Base-by-base conservation (phyloP, 1,140 invertebrate species). In the Lerema accius region DNA sequence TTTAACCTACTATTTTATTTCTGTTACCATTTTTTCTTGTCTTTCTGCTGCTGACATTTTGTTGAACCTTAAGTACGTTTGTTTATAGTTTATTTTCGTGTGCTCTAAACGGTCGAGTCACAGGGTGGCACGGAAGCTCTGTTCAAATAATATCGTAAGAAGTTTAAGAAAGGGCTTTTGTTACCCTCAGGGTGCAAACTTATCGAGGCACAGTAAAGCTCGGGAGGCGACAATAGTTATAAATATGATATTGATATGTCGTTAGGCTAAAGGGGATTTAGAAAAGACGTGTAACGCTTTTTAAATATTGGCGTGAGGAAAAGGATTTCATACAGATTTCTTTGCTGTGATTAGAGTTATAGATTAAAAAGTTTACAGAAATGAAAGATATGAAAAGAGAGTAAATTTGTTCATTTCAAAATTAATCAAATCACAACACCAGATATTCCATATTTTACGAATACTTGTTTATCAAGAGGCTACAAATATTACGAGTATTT, bases 91-190 rank as follows among this genome's bases (percentile, higher is more conserved):
- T 49, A 71, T 72, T 80, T 84, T 82, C 46, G 76, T 61, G 68
- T 81, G 75, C 28, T 43, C 58, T 42, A 43, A 58, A 56, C 59
- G 59, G 19, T 72, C 70, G 51, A 53, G 62, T 67, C 28, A 7
- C 4, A 69, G 68, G 69, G 68, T 72, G 46, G 62, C 49, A 66
- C 50, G 61, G 68, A 64, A 71, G 66, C 68, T 76, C 79, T 82
- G 81, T 82, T 84, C 77, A 85, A 85, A 88, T 88, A 88, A 86
- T 88, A 81, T 85, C 63, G 79, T 78, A 81, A 79, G 78, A 85
- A 86, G 73, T 82, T 85, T 75, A 65, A 73, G 71, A 71, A 79
- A 83, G 83, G 82, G 80, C 79, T 84, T 79, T 69, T 56, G 63
- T 65, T 45, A 71, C 70, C 82, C 80, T 65, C 46, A 78, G 78